Evolutionary conservation across 2,797 vertebrate genomes (phyloP), one percentile per base, ranked within the genome.

Genomic region (Phoeniculus purpureus): DNA sequence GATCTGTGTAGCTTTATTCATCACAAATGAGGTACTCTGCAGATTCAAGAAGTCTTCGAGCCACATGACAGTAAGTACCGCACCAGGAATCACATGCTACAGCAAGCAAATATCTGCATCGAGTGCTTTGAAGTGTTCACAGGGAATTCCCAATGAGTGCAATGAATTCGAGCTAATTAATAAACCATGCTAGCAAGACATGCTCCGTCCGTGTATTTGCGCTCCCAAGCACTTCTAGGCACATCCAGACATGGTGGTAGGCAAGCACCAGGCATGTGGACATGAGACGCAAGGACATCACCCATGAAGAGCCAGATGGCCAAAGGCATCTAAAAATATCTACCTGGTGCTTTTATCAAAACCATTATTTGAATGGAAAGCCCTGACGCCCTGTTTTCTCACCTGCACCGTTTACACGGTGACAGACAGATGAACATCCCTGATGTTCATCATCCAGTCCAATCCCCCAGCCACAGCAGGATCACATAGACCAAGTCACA

Each of bases 101-200:
- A 40, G 59, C 79, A 55, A 85, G 27, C 37, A 66, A 86, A 71
- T 34, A 93, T 51, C 84, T 27, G 67, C 84, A 13, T 10, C 9
- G 55, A 92, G 32, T 10, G 20, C 87, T 85, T 73, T 74, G 89
- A 89, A 85, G 62, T 62, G 79, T 7, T 92, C 92, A 62, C 48
- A 94, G 87, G 73, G 87, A 94, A 95, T 81, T 92, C 92, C 90
- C 95, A 92, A 48, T 3, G 92, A 94, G 93, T 26, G 58, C 83
- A 77, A 90, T 6, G 32, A 80, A 18, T 54, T 89, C 81, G 47
- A 72, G 23, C 72, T 77, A 83, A 85, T 90, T 45, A 87, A 95
- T 83, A 87, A 95, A 81, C 56, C 90, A 75, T 8, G 37, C 37
- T 48, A 82, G 84, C 61, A 74, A 72, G 81, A 52, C 61, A 47